Evolutionary conservation across 2,888 invertebrate genomes (phyloP), one percentile per base, ranked within the genome.

Genomic region (Vanessa cardui): DNA sequence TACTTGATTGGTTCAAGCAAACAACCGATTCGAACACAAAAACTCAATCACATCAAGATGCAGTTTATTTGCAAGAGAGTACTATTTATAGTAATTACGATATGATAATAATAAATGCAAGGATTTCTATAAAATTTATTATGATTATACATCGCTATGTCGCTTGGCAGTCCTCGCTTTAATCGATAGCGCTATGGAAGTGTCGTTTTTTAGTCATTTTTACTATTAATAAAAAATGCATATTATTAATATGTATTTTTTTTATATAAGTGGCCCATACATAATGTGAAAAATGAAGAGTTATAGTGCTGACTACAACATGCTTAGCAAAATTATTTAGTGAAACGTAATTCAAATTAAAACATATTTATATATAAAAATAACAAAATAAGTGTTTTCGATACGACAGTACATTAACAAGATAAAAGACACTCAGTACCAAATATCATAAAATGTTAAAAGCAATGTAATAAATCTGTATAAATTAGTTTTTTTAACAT

Each of bases 1-100:
- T 39, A 39, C 39, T 39, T 39, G 39, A 4, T 39, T 39, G 39
- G 15, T 50, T 50, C 49, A 50, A 12, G 20, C 12, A 21, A 9
- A 12, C 21, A 50, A 12, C 50, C 9, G 21, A 2, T 12, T 6
- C 5, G 26, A 20, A 20, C 15, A 15, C 21, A 50, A 21, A 21
- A 21, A 15, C 15, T 26, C 21, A 15, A 50, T 26, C 50, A 21
- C 7, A 54, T 54, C 54, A n/a, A 54, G n/a, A 54, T 33, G 33
- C 7, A 31, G 33, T 54, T n/a, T 54, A 54, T 54, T 54, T 54
- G n/a, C 54, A n/a, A 31, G 20, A 33, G n/a, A 50, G 21, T 26
- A 21, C 12, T 54, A 54, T 31, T 54, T 54, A 31, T 31, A 31
- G 54, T 12, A 8, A 2, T 20, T n/a, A 7, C n/a, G 33, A 31